These are phyloP conservation scores for Dipodomys ordii DNA, from an alignment of 2,113 vertebrate genomes.

Conservation along the genomic window DNA sequence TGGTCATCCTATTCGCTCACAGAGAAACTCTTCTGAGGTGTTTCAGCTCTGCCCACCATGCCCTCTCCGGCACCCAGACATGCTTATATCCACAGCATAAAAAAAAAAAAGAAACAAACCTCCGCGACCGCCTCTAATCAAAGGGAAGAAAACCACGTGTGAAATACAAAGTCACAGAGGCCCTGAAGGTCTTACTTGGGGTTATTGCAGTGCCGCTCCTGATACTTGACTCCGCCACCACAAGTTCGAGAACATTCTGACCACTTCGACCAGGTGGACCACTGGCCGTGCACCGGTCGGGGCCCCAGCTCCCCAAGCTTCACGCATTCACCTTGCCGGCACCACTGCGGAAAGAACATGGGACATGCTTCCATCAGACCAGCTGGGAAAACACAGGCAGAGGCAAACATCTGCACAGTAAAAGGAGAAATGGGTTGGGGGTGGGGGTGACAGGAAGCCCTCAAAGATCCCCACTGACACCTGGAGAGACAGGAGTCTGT, in stretches of 20 bases:
- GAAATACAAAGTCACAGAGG: rapidly evolving
- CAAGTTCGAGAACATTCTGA: constrained; percentile 96
- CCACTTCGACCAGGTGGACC: constrained; percentile 96
- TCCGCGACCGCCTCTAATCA: background rate
- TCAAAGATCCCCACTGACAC: rapidly evolving
- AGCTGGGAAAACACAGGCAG: background rate
- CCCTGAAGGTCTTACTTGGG: constrained; percentile 91
- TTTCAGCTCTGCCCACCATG: background rate
- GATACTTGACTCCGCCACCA: constrained; percentile 93
- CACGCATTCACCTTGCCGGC: constrained; percentile 96
- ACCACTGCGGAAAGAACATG: constrained; percentile 92
- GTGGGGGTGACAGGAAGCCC: too few species aligned
- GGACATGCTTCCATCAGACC: constrained; percentile 50
- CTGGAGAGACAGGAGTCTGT: rapidly evolving
- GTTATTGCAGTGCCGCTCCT: constrained; percentile 94
- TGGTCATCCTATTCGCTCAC: rapidly evolving
- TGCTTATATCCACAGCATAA: too few species aligned
- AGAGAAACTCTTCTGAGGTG: too few species aligned
- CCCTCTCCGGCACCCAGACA: too few species aligned
- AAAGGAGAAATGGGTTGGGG: background rate
- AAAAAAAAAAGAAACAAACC: background rate
- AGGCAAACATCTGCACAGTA: rapidly evolving
- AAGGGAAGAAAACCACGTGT: background rate
- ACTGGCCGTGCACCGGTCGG: constrained; percentile 93
- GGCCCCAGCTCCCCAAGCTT: constrained; percentile 95